Conservation (phyloP, 92 coral and sea anemone genomes). For the Porites lobata region DNA sequence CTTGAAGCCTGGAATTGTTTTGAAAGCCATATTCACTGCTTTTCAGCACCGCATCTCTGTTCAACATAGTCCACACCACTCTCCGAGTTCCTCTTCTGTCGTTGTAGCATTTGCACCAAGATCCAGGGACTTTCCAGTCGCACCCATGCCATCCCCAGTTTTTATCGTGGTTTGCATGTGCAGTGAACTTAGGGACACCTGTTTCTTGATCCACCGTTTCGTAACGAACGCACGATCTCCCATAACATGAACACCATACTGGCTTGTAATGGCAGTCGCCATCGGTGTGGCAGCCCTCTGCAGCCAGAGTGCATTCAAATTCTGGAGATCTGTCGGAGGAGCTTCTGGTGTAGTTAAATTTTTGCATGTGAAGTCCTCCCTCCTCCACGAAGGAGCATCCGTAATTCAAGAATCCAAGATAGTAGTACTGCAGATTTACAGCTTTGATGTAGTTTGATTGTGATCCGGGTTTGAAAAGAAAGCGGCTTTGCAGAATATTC, state of each 20-base stretch:
- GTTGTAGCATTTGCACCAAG: background rate
- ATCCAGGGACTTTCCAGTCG: background rate
- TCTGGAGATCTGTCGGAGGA: background rate
- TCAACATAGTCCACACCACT: background rate
- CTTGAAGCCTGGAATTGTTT: too few species aligned
- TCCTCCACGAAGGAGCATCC: background rate
- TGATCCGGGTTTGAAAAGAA: background rate
- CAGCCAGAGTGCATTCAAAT: background rate
- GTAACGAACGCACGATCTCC: background rate
- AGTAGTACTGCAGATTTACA: background rate
- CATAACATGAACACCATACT: background rate
- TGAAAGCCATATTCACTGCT: background rate
- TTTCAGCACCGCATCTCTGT: background rate
- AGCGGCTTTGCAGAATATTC: slow-evolving; percentile 32
- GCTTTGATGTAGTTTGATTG: background rate
- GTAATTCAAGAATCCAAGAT: background rate
- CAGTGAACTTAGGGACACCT: background rate
- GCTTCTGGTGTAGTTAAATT: background rate
- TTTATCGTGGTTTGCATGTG: background rate
- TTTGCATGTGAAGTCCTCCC: background rate
- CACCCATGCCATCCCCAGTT: background rate
- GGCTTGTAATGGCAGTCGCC: background rate
- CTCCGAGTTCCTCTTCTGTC: background rate
- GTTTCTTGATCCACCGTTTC: background rate
- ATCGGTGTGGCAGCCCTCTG: background rate